Conservation (phyloP, 2,113 vertebrate species). For the Struthio camelus region DNA sequence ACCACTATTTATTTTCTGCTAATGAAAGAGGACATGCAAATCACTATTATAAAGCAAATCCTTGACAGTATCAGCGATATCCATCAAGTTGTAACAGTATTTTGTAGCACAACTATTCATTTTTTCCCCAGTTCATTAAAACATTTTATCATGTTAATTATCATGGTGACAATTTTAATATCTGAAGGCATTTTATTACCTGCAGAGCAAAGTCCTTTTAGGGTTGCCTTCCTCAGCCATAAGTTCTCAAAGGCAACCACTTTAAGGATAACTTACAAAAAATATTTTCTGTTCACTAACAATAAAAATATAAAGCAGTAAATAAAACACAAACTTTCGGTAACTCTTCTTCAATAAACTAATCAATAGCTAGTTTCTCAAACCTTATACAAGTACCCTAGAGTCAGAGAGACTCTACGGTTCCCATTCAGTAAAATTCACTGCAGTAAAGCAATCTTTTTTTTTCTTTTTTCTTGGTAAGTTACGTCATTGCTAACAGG, state of each 20-base stretch:
- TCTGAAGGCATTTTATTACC: neutral
- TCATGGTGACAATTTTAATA: slow-evolving; percentile 22
- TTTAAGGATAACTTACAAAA: neutral
- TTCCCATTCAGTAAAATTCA: neutral
- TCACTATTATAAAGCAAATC: neutral
- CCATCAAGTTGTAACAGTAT: neutral
- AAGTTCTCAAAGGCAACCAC: neutral
- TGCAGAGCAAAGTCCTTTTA: neutral
- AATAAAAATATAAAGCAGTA: neutral
- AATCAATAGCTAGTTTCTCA: neutral
- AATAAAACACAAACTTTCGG: neutral
- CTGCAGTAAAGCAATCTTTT: neutral
- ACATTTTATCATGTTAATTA: slow-evolving; percentile 38
- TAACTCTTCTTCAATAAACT: neutral
- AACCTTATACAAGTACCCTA: neutral
- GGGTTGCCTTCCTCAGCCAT: neutral
- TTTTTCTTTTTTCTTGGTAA: neutral
- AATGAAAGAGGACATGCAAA: neutral
- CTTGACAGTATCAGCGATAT: neutral
- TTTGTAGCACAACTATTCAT: neutral
- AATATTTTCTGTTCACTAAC: neutral
- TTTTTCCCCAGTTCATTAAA: neutral
- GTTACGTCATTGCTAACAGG: fast-evolving
- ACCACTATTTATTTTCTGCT: neutral
- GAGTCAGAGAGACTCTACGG: neutral